Conservation (phyloP, 2,888 invertebrate species). For the Cremastobaeus sp. region DNA sequence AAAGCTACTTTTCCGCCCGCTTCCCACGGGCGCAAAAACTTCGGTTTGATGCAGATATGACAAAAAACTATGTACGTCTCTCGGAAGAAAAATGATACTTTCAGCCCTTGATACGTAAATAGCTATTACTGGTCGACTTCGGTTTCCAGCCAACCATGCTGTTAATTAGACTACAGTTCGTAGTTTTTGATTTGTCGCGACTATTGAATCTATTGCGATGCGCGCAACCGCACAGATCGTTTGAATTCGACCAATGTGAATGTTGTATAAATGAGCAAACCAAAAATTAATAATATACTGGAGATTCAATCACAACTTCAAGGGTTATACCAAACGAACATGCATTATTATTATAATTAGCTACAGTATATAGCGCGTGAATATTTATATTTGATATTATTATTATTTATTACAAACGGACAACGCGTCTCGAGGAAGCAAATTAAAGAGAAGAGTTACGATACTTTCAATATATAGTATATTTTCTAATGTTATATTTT, state of each 20-base stretch:
- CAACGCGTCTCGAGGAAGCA: background rate
- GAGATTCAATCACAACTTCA: no score
- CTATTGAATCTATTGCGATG: conserved; percentile 20
- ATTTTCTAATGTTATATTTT: conserved; percentile 24
- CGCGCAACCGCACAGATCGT: conserved; percentile 1
- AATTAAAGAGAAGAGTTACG: background rate
- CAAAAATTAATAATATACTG: conserved; percentile 30
- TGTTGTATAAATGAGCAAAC: conserved; percentile 11
- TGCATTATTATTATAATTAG: conserved; percentile 7
- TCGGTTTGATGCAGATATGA: no score
- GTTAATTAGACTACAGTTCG: no score
- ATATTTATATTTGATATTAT: conserved; percentile 37
- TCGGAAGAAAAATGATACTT: no score
- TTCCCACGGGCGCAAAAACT: background rate
- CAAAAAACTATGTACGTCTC: no score
- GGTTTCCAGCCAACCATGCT: no score
- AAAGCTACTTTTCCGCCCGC: background rate
- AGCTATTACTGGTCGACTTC: no score
- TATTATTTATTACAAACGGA: conserved; percentile 21
- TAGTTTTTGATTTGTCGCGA: no score
- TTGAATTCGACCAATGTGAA: conserved; percentile 18
- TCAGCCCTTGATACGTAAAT: no score
- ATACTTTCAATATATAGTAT: no score
- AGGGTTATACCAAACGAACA: conserved; percentile 12
- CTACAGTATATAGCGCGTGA: conserved; percentile 4